Conservation (phyloP, 2,113 vertebrate genomes). For the Cynopterus brachyotis region DNA sequence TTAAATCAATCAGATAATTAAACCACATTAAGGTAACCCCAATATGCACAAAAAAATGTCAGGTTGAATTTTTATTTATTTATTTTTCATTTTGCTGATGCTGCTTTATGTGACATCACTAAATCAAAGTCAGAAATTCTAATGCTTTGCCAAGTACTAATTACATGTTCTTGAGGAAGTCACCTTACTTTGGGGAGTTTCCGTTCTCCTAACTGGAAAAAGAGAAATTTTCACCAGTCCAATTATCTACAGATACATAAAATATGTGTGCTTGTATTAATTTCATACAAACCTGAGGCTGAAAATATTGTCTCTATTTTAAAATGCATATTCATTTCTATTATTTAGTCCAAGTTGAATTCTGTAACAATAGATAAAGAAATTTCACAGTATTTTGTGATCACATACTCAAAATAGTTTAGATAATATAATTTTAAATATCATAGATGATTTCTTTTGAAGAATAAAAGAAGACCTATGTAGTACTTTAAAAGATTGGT, state of each 20-base stretch:
- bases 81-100: background rate
- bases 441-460: background rate
- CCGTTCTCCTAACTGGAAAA: background rate
- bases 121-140: background rate
- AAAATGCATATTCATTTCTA: background rate
- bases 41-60: background rate
- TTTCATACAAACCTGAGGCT: background rate
- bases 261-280: background rate
- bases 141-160: too few species aligned
- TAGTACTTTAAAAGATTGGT: background rate
- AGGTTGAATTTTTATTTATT: background rate
- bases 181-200: background rate
- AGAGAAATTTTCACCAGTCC: background rate
- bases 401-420: background rate
- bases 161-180: background rate
- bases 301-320: background rate
- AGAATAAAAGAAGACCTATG: background rate
- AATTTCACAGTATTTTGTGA: background rate
- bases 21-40: background rate
- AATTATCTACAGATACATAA: background rate
- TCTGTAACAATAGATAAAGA: background rate
- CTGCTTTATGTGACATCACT: fast-evolving
- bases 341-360: background rate
- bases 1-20: background rate
- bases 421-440: background rate